Base-by-base conservation (phyloP, 2,113 vertebrate species). In the Morone saxatilis region DNA sequence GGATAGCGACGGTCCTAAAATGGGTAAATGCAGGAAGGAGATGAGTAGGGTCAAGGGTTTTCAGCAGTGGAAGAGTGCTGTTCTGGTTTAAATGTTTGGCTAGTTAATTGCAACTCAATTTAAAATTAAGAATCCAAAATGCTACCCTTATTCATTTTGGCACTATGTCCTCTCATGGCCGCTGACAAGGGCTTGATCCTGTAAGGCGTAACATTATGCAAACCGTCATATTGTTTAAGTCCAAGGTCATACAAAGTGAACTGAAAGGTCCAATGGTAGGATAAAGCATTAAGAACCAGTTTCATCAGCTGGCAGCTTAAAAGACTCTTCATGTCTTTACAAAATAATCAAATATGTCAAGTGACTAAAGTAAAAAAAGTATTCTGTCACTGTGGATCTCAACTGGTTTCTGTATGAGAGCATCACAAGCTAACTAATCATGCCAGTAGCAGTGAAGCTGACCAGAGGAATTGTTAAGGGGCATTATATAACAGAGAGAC, bases 101-200 rank as follows among this genome's bases (percentile, higher is more conserved):
- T 83, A 61, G 66, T 81, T 74, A 83, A 88, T 76, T 87, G 66
- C 56, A 73, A 89, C 51, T 81, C 17, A 36, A 71, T 63, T 78
- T 43, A 41, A 81, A 84, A 51, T 68, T 3, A 86, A 87, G 36
- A 81, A 83, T 74, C 66, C 68, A 79, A 78, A 81, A 80, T 82
- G 72, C 57, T 87, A 50, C 45, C 3, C 5, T 72, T 75, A 63
- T 50, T 76, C 36, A 63, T 81, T 91, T 94, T 94, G 94, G 94
- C 94, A 94, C 94, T 9, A 14, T 61, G 43, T 92, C 80, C 65
- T 80, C 74, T 80, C n/a, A 70, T 87, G 83, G 76, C 89, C 86
- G 88, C 78, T 82, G 75, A 83, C 70, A 51, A 83, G 81, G 78
- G 71, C 59, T 75, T 66, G 17, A 79, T 75, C 74, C 78, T 60